These are phyloP conservation scores for Rhinoptilus africanus DNA, from an alignment of 2,113 vertebrate species.

Conservation along the genomic window DNA sequence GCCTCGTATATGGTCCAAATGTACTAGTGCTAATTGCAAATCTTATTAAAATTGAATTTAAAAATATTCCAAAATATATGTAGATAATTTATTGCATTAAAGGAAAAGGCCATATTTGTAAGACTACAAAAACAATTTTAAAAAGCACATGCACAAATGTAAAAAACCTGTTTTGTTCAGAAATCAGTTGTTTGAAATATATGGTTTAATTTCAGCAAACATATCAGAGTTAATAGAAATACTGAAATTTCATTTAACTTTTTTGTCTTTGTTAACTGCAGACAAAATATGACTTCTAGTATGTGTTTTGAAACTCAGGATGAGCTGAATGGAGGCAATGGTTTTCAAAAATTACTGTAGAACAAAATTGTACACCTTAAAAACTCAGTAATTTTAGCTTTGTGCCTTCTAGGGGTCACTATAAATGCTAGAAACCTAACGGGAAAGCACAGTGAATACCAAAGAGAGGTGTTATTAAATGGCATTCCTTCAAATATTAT, in stretches of 20 bases:
- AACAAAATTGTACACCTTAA: not conserved
- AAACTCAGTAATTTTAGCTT: not conserved
- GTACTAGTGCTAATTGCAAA: not conserved
- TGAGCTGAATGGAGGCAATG: not conserved
- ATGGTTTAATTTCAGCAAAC: not conserved
- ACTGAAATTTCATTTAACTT: not conserved
- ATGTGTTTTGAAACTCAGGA: not conserved
- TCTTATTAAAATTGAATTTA: not conserved
- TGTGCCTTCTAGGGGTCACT: not conserved
- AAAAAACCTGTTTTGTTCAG: not conserved
- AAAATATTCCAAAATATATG: not conserved
- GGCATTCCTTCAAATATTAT: not conserved
- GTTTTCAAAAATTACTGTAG: not conserved
- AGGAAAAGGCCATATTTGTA: not conserved
- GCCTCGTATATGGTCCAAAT: not conserved
- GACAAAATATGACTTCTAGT: not conserved
- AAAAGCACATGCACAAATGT: not conserved
- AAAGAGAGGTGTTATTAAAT: not conserved
- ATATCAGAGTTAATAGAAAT: not conserved
- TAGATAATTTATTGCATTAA: not conserved
- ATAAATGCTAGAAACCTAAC: not conserved
- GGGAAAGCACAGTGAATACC: not conserved
- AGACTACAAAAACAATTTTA: not conserved
- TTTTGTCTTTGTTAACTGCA: not conserved
- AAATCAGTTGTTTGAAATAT: not conserved